Conservation (phyloP, 2,797 vertebrate species). For the Chromobotia macracanthus region DNA sequence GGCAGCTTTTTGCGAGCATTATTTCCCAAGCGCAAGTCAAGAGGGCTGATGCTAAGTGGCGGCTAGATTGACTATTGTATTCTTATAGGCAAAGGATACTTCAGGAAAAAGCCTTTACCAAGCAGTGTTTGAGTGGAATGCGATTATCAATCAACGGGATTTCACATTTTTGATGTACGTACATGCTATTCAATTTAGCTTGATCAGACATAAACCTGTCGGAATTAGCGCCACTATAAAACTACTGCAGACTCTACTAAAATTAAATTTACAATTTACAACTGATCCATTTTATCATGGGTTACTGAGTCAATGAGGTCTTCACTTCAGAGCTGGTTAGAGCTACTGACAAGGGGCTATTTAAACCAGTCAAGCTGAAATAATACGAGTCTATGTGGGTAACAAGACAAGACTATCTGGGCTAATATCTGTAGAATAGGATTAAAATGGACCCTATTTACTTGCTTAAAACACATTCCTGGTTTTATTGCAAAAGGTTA, state of each 20-base stretch:
- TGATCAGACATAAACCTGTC: background rate
- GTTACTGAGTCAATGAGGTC: slow-evolving; percentile 35
- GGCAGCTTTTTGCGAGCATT: slow-evolving; percentile 24
- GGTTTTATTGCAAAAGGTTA: background rate
- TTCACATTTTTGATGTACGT: background rate
- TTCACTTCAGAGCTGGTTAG: slow-evolving; percentile 1
- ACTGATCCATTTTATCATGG: slow-evolving; percentile 12
- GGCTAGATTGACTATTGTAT: slow-evolving; percentile 50
- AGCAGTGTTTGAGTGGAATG: slow-evolving; percentile 12
- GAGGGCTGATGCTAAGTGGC: slow-evolving; percentile 43
- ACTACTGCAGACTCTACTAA: background rate
- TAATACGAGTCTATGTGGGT: background rate
- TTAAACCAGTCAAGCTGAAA: slow-evolving; percentile 17
- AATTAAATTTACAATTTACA: background rate
- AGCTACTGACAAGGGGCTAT: slow-evolving; percentile 26
- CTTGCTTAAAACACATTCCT: background rate
- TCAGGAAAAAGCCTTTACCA: slow-evolving; percentile 11
- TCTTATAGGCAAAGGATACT: slow-evolving; percentile 41
- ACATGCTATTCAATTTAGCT: background rate
- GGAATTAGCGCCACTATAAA: background rate
- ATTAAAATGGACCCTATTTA: background rate
- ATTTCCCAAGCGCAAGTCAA: slow-evolving; percentile 25
- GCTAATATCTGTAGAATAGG: background rate
- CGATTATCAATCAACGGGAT: background rate
- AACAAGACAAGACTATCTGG: background rate